Conservation (phyloP, 2,797 vertebrate species). For the Sebastes elongatus region DNA sequence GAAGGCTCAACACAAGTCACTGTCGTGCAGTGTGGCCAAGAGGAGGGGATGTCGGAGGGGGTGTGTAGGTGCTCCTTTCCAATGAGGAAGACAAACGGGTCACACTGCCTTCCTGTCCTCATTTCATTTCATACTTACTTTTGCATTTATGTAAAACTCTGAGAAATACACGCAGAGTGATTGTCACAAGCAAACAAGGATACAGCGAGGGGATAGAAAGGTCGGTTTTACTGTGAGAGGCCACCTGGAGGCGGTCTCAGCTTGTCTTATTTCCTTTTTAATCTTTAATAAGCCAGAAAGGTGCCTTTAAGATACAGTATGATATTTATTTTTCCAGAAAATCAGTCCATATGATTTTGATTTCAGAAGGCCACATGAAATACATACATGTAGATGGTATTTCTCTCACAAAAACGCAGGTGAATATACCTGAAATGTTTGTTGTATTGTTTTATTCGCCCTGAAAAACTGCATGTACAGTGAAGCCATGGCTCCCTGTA, state of each 20-base stretch:
- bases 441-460: neutral
- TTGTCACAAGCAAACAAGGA: too few relatives aligned
- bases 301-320: neutral
- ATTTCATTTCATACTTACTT: neutral
- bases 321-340: neutral
- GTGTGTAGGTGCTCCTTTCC: neutral
- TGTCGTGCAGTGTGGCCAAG: constrained; percentile 10
- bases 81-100: constrained; percentile 42
- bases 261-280: neutral
- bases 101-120: constrained; percentile 1
- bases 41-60: neutral
- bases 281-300: neutral
- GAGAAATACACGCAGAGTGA: neutral
- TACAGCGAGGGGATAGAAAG: neutral
- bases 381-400: neutral
- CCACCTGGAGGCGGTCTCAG: neutral
- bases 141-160: neutral
- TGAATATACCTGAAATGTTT: neutral
- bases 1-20: constrained; percentile 60
- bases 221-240: neutral
- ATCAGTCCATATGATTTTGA: neutral
- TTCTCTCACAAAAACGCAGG: neutral
- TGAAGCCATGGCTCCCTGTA: neutral
- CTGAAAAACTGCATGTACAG: neutral
- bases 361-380: neutral